A percentile compares a stretch with the other conserved stretches of the same genome.
phyloP scores from a whole-genome alignment of 2,888 invertebrate genomes.

The Byasa hedistus region DNA sequence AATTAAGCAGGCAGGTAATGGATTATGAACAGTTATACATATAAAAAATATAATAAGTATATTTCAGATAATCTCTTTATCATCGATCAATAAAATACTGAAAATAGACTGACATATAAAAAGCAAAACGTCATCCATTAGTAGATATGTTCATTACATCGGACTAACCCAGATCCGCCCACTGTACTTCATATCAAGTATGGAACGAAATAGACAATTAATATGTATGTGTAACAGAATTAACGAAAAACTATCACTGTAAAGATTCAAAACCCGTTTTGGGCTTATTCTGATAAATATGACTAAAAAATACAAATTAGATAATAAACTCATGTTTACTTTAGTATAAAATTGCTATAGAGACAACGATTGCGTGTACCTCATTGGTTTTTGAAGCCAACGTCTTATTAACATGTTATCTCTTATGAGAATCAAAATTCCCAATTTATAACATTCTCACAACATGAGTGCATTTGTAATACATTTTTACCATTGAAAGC shows the following conservation, averaged over 20 bases:
- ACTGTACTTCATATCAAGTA: background rate
- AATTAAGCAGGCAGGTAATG: too few species aligned
- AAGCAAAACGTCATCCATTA: too few species aligned
- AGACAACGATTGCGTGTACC: background rate
- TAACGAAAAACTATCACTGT: background rate
- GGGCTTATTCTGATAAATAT: too few species aligned
- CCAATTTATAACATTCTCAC: background rate
- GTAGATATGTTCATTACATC: too few species aligned
- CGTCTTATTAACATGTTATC: conserved; percentile 7
- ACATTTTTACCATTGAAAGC: conserved; percentile 32
- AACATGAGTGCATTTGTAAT: conserved; percentile 18
- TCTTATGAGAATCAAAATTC: conserved; percentile 8
- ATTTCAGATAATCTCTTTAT: too few species aligned
- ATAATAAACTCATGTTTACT: background rate
- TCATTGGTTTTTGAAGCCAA: conserved; percentile 8
- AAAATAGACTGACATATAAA: too few species aligned
- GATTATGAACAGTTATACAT: too few species aligned
- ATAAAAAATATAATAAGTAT: too few species aligned
- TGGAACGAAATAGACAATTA: background rate
- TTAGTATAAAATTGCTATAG: background rate
- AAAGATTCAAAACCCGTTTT: background rate
- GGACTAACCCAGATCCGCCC: background rate
- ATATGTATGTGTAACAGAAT: too few species aligned
- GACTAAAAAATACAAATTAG: background rate
- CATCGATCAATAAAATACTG: too few species aligned